Base-by-base conservation (phyloP, 1,140 invertebrate genomes). In the Rhopalosiphum maidis region DNA sequence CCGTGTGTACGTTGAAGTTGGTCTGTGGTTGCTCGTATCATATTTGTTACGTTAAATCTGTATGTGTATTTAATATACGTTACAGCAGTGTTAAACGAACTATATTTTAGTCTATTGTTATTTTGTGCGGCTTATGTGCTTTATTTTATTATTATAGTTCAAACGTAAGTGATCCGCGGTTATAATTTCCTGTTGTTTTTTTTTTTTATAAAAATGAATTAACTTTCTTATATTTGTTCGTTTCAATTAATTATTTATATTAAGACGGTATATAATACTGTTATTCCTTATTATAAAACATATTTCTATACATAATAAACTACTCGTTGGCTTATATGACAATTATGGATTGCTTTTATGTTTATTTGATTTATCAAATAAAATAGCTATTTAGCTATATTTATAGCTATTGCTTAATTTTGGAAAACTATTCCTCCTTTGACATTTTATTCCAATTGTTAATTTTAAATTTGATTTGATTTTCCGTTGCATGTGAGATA, bases 121-220 rank as follows among this genome's bases (percentile, higher is more conserved):
- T 51, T 87, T 4, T 30, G 30, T 43, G 9, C 25, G 1, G 25
- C 68, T 55, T 68, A 18, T 43, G 89, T 83, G 43, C 68, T 11
- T 90, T 68, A 30, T 91, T 82, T 82, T 83, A 82, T 91, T 82
- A 35, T 51, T 54, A 41, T 85, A 46, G 48, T 60, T 83, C n/a
- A 83, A 83, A 48, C 30, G 88, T 90, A 90, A 90, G 88, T 90
- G 46, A 88, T 37, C 30, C 3, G n/a, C 6, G 30, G 30, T 25
- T n/a, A 48, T 35, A 21, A 83, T 88, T 88, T 48, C 15, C 9
- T 46, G 25, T 25, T 86, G 30, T n/a, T 68, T 15, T 68, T 83
- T 41, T 43, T 43, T 85, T 83, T 85, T 43, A 43, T 43, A 43
- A 85, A 82, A 85, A 85, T 43, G 41, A 46, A 25, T 37, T 23